These are phyloP conservation scores for Streptopelia turtur DNA, from an alignment of 2,797 vertebrate species.

Conservation along the genomic window DNA sequence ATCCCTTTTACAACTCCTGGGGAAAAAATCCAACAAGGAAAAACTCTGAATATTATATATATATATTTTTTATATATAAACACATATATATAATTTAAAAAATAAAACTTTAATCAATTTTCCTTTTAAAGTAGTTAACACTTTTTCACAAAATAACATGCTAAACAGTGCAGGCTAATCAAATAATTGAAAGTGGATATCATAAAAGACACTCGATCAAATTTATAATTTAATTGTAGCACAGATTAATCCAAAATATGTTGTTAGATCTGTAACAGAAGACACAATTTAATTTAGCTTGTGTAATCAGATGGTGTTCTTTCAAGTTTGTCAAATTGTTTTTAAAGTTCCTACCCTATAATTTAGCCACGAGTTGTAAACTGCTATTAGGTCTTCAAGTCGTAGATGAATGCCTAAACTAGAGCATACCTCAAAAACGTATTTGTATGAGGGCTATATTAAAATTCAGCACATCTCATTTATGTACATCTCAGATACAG, in stretches of 20 bases:
- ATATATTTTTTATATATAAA: not conserved
- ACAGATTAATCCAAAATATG: not conserved
- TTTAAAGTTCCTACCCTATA: not conserved
- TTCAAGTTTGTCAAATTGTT: not conserved
- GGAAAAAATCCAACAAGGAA: not conserved
- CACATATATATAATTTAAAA: fast-evolving
- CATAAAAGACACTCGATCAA: not conserved
- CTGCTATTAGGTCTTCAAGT: not conserved
- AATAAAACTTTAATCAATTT: not conserved
- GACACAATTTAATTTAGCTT: not conserved
- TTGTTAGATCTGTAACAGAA: not conserved
- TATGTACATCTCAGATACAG: fast-evolving
- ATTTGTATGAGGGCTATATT: fast-evolving
- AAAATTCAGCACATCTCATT: fast-evolving
- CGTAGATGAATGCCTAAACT: fast-evolving
- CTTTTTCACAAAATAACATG: not conserved
- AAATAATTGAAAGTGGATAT: not conserved
- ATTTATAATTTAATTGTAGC: not conserved
- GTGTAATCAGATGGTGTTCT: fast-evolving
- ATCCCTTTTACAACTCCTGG: not conserved
- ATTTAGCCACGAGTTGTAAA: not conserved
- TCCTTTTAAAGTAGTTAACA: not conserved
- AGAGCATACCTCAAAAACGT: fast-evolving
- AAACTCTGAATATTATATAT: not conserved
- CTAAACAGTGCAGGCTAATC: not conserved